Evolutionary conservation across 2,113 vertebrate species (phyloP).

Genomic region (Gila orcuttii): DNA sequence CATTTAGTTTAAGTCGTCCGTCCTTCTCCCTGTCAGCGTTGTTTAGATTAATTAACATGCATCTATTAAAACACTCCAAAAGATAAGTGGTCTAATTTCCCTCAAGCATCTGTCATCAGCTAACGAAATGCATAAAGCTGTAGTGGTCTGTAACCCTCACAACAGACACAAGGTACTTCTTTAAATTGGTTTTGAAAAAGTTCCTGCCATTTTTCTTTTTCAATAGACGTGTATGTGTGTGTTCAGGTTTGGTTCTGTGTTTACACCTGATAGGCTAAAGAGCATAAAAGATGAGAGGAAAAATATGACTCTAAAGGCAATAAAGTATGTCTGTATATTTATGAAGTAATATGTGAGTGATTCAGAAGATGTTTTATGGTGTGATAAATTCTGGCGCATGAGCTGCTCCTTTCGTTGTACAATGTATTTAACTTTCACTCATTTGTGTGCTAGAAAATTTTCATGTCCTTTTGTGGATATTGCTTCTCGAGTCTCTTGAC

Average conservation of each 20-base stretch:
- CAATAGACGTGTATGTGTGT: neutral
- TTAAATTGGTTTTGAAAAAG: conserved; percentile 22
- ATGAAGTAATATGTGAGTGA: neutral
- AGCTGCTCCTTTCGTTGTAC: neutral
- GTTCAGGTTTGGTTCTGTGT: conserved; percentile 9
- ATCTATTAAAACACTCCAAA: conserved; percentile 5
- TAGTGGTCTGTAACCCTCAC: neutral
- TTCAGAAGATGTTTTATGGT: conserved; percentile 11
- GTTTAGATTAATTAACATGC: conserved; percentile 12
- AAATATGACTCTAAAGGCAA: conserved; percentile 6
- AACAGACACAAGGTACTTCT: neutral
- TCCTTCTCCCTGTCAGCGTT: neutral
- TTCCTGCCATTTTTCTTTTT: neutral
- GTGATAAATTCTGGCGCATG: neutral
- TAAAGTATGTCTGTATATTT: conserved; percentile 2
- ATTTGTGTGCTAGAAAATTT: neutral
- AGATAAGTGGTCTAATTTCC: conserved; percentile 30
- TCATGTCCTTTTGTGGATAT: neutral
- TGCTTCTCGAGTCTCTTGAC: neutral
- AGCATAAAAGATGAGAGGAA: neutral
- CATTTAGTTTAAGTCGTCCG: neutral
- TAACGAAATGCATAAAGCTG: conserved; percentile 10
- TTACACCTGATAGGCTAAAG: conserved; percentile 1
- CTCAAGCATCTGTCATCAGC: conserved; percentile 7
- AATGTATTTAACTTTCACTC: neutral